Percentiles rank a stretch among this genome's conserved stretches.
phyloP scores from a whole-genome alignment of 2,888 invertebrate genomes.

The Philereme vetulata region DNA sequence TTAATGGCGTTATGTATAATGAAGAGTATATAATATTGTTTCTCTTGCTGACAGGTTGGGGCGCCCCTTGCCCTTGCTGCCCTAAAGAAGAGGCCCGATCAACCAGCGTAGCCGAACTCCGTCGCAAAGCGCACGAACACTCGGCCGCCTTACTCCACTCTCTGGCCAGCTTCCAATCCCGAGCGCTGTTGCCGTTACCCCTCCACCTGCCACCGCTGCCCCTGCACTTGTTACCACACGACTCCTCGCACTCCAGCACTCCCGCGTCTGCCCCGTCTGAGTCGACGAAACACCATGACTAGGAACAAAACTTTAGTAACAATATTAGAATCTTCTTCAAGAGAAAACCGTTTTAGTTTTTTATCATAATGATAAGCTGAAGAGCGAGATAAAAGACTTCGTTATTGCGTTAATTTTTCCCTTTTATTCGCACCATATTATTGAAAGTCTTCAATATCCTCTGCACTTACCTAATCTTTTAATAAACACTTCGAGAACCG shows the following conservation, averaged over 20 bases:
- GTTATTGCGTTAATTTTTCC: too few relatives aligned
- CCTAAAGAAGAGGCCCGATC: conserved; percentile 90
- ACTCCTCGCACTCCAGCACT: conserved; percentile 37
- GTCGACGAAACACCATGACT: conserved; percentile 68
- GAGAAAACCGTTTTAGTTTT: too few relatives aligned
- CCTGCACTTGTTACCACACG: conserved; percentile 58
- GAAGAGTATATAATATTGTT: not conserved
- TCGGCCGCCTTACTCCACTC: conserved; percentile 93
- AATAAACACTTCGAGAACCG: too few relatives aligned
- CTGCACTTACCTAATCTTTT: too few relatives aligned
- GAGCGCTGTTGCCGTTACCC: conserved; percentile 78
- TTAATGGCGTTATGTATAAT: too few relatives aligned
- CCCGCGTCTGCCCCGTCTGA: conserved; percentile 48
- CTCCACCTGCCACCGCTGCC: conserved; percentile 68
- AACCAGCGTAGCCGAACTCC: conserved; percentile 94
- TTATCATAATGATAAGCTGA: too few relatives aligned
- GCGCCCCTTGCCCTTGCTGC: conserved; percentile 91
- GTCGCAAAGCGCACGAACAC: conserved; percentile 97
- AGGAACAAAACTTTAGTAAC: conserved; percentile 14
- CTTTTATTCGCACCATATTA: too few relatives aligned
- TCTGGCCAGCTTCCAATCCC: conserved; percentile 86
- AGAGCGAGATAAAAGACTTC: too few relatives aligned
- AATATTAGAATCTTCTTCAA: too few relatives aligned
- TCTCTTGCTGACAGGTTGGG: conserved; percentile 83
- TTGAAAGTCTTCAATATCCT: too few relatives aligned